Percentiles rank a stretch among this genome's conserved stretches.
Evolutionary conservation across 2,113 vertebrate genomes (phyloP).

Genomic region (Amia ocellicauda): DNA sequence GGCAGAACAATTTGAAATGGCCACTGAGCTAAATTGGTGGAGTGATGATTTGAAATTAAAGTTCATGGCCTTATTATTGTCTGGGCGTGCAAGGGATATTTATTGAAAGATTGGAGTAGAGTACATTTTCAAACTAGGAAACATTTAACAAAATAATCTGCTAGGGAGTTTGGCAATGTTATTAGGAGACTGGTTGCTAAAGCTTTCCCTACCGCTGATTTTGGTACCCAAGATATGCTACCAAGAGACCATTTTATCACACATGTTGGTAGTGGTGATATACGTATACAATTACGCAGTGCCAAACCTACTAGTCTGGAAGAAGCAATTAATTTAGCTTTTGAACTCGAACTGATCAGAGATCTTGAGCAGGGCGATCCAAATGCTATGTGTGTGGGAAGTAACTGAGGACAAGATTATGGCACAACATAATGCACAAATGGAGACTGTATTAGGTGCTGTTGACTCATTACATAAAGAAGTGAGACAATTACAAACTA

Average conservation of each 20-base stretch:
- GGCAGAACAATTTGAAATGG: no score
- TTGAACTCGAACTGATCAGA: constrained; percentile 16
- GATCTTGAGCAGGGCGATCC: not conserved
- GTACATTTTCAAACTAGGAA: not conserved
- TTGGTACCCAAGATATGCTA: not conserved
- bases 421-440: constrained; percentile 8
- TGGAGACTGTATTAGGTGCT: not conserved
- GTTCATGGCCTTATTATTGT: constrained; percentile 24
- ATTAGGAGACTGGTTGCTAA: not conserved
- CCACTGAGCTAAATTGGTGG: not conserved
- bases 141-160: not conserved
- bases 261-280: not conserved
- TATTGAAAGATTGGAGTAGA: constrained; percentile 8
- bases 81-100: constrained; percentile 14
- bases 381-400: constrained; percentile 1
- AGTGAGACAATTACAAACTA: not conserved
- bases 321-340: constrained; percentile 12
- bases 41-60: constrained; percentile 1
- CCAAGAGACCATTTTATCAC: not conserved
- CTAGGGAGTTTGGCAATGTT: not conserved
- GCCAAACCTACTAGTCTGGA: constrained; percentile 16
- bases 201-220: not conserved
- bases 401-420: not conserved
- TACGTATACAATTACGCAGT: not conserved
- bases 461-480: constrained; percentile 13